Base-by-base conservation (phyloP, 2,888 invertebrate genomes). In the Tetramorium bicarinatum region DNA sequence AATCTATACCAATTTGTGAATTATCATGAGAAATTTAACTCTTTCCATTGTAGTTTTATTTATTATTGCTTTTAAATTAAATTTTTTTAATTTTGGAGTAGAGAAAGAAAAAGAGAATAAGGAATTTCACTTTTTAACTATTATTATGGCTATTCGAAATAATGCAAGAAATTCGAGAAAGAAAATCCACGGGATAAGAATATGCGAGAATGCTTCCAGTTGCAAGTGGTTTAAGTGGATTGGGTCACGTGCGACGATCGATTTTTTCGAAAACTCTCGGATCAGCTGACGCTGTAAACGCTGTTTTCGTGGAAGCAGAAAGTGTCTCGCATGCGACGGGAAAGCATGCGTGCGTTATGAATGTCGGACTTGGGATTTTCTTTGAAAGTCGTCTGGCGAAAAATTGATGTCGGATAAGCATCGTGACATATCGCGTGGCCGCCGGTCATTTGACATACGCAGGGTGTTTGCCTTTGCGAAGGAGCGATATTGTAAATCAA, bases 381-480 rank as follows among this genome's bases (percentile, higher is more conserved):
- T 79, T 82, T 66, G 79, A 74, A 76, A 82, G 56, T 82, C 34
- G 77, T 75, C 66, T 66, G 77, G 21, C 38, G 47, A 56, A 25
- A 66, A 82, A 79, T 82, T 66, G 66, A 82, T 82, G 34, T 3
- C 29, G 38, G 34, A 54, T 59, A 76, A 44, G 11, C 15, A 18
- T 54, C 13, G 29, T 44, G 34, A 29, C 38, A 13, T 21, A 11
- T 62, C 13, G 76, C 76, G 56, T 76, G 49, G 56, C n/a, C 29
- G 25, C 13, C 21, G 21, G 21, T 2, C 6, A 15, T 64, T 54
- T 44, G 44, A 54, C 54, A 18, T 25, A 81, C 38, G 25, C 41
- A 44, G n/a, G 13, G n/a, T 61, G n/a, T 71, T 59, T 25, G n/a
- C 38, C 13, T 81, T 62, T 41, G 0, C 44, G 6, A 74, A 59